These are phyloP conservation scores for Poeciliopsis paucimaculata DNA, from an alignment of 2,797 vertebrate genomes.

Conservation along the genomic window DNA sequence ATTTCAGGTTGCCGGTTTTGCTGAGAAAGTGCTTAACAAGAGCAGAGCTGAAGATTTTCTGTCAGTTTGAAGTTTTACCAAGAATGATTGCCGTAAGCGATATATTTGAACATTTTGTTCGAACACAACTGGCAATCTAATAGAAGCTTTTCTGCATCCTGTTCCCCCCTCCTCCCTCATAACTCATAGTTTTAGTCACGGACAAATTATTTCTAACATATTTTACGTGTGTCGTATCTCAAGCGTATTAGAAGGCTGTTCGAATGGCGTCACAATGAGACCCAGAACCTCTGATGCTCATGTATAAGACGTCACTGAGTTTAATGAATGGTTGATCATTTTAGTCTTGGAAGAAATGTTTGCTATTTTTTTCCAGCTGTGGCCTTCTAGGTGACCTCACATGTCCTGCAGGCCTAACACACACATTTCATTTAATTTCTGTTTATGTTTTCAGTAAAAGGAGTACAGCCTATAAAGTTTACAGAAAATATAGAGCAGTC, in stretches of 20 bases:
- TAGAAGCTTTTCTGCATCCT: not conserved
- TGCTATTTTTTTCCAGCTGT: conserved; percentile 12
- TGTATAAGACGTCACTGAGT: not conserved
- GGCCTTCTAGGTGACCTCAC: conserved; percentile 16
- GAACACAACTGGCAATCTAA: not conserved
- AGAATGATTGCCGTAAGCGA: conserved; percentile 4
- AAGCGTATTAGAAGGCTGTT: not conserved
- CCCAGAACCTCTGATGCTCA: not conserved
- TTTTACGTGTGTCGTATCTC: not conserved
- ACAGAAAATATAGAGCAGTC: conserved; percentile 15
- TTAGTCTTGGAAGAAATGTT: conserved; percentile 17
- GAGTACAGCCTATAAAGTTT: conserved; percentile 12
- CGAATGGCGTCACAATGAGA: not conserved
- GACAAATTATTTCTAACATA: not conserved
- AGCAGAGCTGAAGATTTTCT: conserved; percentile 30
- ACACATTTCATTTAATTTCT: conserved; percentile 13
- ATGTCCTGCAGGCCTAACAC: conserved; percentile 3
- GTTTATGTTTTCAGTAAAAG: conserved; percentile 43
- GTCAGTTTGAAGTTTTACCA: conserved; percentile 1
- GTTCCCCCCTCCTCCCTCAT: not conserved
- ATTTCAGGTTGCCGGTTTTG: conserved; percentile 49
- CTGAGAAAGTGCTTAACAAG: conserved; percentile 53
- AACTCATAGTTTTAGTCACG: not conserved
- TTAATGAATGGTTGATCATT: conserved; percentile 12
- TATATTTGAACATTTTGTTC: not conserved